Percentiles rank a stretch among this genome's conserved stretches.
Conservation (phyloP, 2,888 invertebrate genomes). For the Cepaea hortensis region DNA sequence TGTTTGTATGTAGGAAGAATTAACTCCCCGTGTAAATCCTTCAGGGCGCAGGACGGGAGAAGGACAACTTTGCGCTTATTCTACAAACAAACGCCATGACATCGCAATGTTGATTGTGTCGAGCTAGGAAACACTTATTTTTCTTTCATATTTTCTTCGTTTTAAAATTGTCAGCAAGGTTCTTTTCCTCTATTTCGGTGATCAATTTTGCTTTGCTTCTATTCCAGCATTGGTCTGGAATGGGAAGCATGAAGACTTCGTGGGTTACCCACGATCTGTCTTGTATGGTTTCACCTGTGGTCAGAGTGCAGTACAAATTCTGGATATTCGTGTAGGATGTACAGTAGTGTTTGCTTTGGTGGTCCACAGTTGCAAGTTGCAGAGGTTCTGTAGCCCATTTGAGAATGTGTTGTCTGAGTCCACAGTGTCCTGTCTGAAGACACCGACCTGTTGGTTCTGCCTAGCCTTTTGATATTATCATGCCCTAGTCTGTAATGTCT, state of each 20-base stretch:
- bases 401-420: no score
- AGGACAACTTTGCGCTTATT: conserved; percentile 31
- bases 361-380: not conserved
- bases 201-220: no score
- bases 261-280: no score
- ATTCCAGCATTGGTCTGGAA: no score
- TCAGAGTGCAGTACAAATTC: not conserved
- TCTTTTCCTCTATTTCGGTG: no score
- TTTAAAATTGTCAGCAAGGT: no score
- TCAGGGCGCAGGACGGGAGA: conserved; percentile 18
- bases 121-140: conserved; percentile 24
- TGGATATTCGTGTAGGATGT: not conserved
- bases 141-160: conserved; percentile 1
- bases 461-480: no score
- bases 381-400: no score
- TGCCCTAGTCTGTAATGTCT: no score
- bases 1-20: conserved; percentile 35
- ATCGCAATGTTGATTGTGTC: conserved; percentile 36
- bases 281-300: not conserved
- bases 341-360: not conserved
- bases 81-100: conserved; percentile 44
- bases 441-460: no score
- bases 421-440: no score
- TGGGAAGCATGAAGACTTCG: no score
- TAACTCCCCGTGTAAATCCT: conserved; percentile 27